Evolutionary conservation across 2,888 invertebrate species (phyloP).

Genomic region (Labia minor): DNA sequence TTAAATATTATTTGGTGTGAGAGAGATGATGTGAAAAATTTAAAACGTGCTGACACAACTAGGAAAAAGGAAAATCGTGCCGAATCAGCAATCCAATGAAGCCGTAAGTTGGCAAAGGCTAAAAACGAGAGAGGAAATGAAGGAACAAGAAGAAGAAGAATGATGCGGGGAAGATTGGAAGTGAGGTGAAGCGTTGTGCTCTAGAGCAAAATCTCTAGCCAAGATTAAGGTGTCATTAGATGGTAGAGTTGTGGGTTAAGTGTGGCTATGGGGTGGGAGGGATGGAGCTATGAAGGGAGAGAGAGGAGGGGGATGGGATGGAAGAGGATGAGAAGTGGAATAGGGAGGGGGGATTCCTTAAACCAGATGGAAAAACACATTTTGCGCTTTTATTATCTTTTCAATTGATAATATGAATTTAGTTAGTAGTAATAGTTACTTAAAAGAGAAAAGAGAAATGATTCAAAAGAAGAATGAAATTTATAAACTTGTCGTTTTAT

Average conservation of each 20-base stretch:
- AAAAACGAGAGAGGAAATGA: background rate
- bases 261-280: background rate
- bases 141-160: background rate
- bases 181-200: background rate
- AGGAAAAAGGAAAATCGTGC: background rate
- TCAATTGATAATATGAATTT: no score
- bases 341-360: background rate
- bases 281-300: no score
- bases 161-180: background rate
- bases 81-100: background rate
- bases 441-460: no score
- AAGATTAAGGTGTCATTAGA: no score
- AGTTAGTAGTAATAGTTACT: no score
- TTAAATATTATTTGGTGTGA: no score
- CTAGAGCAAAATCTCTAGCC: background rate
- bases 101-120: conserved; percentile 3
- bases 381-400: no score
- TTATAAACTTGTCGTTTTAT: no score
- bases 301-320: no score
- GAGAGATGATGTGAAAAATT: background rate
- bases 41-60: background rate
- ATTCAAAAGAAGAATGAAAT: no score
- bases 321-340: no score
- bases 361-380: no score
- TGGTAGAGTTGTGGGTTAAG: background rate